Conservation (phyloP, 2,888 invertebrate genomes). For the Magallana nippona region DNA sequence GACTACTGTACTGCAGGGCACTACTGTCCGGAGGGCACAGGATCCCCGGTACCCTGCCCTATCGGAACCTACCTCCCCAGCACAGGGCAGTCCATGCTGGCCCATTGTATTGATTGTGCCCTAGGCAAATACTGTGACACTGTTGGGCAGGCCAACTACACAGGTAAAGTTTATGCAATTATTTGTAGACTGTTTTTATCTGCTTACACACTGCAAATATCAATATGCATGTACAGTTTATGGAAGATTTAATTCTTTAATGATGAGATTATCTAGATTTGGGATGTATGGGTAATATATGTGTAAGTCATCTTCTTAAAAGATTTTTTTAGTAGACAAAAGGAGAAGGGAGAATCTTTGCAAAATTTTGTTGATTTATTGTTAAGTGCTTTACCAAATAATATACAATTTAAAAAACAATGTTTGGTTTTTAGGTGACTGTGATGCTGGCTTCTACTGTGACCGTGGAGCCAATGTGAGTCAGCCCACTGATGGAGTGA, state of each 20-base stretch:
- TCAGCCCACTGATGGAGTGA: slow-evolving; percentile 74
- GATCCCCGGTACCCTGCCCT: slow-evolving; percentile 73
- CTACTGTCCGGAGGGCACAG: slow-evolving; percentile 75
- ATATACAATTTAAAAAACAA: not conserved
- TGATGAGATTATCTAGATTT: not conserved
- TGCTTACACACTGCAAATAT: too few relatives aligned
- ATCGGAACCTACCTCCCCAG: slow-evolving; percentile 73
- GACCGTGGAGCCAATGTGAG: slow-evolving; percentile 65
- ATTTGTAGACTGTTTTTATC: too few relatives aligned
- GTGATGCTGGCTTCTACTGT: slow-evolving; percentile 74
- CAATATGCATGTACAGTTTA: too few relatives aligned
- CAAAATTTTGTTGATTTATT: too few relatives aligned
- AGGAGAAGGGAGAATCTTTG: too few relatives aligned
- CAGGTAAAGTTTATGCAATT: slow-evolving; percentile 60
- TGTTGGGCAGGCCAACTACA: slow-evolving; percentile 70
- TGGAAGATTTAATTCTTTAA: not conserved
- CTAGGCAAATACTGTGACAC: slow-evolving; percentile 74
- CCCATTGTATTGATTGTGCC: slow-evolving; percentile 74
- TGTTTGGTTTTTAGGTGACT: slow-evolving; percentile 63
- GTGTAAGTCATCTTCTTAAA: not conserved
- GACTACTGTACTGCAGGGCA: slow-evolving; percentile 74
- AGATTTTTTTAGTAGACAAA: too few relatives aligned
- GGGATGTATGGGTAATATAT: too few relatives aligned
- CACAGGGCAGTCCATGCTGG: slow-evolving; percentile 54
- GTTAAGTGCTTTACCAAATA: too few relatives aligned